Percentiles rank a stretch among this genome's conserved stretches.
Conservation (phyloP, 2,888 invertebrate genomes). For the Himalopsyche kuldschensis region DNA sequence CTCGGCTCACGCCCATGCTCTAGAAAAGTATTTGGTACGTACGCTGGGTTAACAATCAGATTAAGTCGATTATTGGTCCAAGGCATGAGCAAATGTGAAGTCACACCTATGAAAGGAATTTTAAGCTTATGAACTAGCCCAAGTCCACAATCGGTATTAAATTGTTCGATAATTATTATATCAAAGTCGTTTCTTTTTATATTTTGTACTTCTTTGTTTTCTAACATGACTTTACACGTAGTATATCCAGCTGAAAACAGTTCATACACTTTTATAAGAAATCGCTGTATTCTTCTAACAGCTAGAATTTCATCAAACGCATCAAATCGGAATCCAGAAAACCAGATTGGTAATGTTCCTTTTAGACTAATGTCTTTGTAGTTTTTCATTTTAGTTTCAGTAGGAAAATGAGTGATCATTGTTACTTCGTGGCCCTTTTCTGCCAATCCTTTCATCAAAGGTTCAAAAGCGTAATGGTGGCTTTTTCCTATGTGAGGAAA, state of each 20-base stretch:
- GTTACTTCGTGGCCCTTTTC: slow-evolving; percentile 68
- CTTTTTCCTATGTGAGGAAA: slow-evolving; percentile 71
- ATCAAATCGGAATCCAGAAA: slow-evolving; percentile 7
- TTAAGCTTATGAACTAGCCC: slow-evolving; percentile 49
- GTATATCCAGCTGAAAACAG: neutral
- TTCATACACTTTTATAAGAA: neutral
- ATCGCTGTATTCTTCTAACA: neutral
- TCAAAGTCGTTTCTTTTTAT: slow-evolving; percentile 45
- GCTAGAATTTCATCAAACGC: neutral
- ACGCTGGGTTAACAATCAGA: slow-evolving; percentile 53
- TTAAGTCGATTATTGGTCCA: slow-evolving; percentile 55
- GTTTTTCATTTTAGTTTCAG: slow-evolving; percentile 52
- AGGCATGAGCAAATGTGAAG: slow-evolving; percentile 55
- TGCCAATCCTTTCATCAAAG: slow-evolving; percentile 62
- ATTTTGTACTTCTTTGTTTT: slow-evolving; percentile 19
- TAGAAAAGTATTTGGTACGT: slow-evolving; percentile 54
- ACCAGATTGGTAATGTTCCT: slow-evolving; percentile 42
- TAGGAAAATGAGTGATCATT: slow-evolving; percentile 66
- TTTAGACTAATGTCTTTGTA: slow-evolving; percentile 63
- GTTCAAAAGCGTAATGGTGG: slow-evolving; percentile 67
- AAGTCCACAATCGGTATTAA: slow-evolving; percentile 53
- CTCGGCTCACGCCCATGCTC: slow-evolving; percentile 46
- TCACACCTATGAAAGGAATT: slow-evolving; percentile 58
- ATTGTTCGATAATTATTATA: slow-evolving; percentile 54
- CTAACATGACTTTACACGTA: slow-evolving; percentile 18